Base-by-base conservation (phyloP, 1,140 invertebrate species). In the Homalodisca vitripennis region DNA sequence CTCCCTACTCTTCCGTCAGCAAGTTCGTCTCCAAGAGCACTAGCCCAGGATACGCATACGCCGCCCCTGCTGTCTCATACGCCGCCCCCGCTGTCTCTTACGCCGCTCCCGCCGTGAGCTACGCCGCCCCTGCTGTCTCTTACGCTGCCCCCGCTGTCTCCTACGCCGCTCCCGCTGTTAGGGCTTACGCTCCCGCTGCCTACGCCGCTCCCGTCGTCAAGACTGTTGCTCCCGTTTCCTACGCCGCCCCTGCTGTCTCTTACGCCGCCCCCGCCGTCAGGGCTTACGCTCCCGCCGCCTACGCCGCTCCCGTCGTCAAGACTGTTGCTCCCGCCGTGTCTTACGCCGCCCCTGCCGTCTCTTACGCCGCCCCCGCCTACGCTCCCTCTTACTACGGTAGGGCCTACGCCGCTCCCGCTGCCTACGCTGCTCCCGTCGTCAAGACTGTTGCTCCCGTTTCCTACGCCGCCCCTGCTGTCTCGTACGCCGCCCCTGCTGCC, bases 11-110 rank as follows among this genome's bases (percentile, higher is more conserved):
- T 24, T 81, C 79, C 66, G 84, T 84, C 1, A 80, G 81, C 46
- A 82, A 83, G 13, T 80, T 78, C 73, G 83, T 83, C n/a, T 80
- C 80, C 20, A 82, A 82, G 65, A 77, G 80, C 32, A 84, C 79
- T 77, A 84, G 84, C 73, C 83, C 84, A 67, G 82, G 77, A 22
- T 64, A 68, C 57, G 68, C 71, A 14, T 65, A 73, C 60, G 67
- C 74, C 26, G 70, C 76, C 0, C 76, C 77, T 2, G 47, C 73
- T 30, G 26, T 70, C 66, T 67, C 74, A 3, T 68, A 68, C 31
- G n/a, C 70, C 12, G 29, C 48, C 10, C 68, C 66, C 13, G 63
- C 64, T 30, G 55, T 68, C 29, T 71, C 72, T 51, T 73, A 71
- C 34, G 71, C 69, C 47, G 55, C 46, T 53, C 10, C 72, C 48